Percentiles rank a stretch among this genome's conserved stretches.
Conservation (phyloP, 64 coral and sea anemone genomes). For the Astreopora myriophthalma region DNA sequence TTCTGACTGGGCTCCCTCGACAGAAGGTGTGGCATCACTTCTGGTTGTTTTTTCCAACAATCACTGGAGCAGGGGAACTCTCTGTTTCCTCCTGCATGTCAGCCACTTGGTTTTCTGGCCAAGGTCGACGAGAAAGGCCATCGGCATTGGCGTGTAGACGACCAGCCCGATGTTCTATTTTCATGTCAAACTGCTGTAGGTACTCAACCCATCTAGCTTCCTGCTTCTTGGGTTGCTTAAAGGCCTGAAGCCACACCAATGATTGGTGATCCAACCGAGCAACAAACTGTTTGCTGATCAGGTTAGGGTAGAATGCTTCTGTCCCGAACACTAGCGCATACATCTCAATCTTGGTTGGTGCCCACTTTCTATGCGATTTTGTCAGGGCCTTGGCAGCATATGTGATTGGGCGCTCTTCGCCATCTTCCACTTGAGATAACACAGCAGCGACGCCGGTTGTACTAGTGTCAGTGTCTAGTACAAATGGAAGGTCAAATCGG, state of each 20-base stretch:
- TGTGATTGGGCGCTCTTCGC: not conserved
- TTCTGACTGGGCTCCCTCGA: not conserved
- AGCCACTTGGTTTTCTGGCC: not conserved
- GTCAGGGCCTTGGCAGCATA: not conserved
- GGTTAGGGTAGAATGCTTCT: conserved; percentile 39
- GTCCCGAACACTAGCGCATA: conserved; percentile 18
- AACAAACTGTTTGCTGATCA: conserved; percentile 44
- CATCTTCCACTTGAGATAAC: no score
- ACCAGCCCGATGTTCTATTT: conserved; percentile 48
- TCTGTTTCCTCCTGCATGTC: not conserved
- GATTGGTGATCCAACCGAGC: conserved; percentile 44
- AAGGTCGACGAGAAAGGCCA: conserved; percentile 34
- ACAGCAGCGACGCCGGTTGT: no score
- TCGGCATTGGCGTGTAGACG: conserved; percentile 55
- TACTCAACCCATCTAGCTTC: conserved; percentile 59
- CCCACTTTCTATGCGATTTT: conserved; percentile 11
- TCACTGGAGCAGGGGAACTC: not conserved
- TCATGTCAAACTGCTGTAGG: conserved; percentile 60
- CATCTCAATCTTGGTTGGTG: conserved; percentile 67
- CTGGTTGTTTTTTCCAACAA: conserved; percentile 1
- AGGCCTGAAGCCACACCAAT: conserved; percentile 50
- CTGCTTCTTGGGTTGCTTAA: conserved; percentile 59
- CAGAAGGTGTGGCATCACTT: not conserved
- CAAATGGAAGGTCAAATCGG: no score
- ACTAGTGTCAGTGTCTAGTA: no score